Percentiles rank a stretch among this genome's conserved stretches.
These are phyloP conservation scores for Drosophila lowei DNA, from an alignment of 1,140 invertebrate genomes.

Conservation along the genomic window DNA sequence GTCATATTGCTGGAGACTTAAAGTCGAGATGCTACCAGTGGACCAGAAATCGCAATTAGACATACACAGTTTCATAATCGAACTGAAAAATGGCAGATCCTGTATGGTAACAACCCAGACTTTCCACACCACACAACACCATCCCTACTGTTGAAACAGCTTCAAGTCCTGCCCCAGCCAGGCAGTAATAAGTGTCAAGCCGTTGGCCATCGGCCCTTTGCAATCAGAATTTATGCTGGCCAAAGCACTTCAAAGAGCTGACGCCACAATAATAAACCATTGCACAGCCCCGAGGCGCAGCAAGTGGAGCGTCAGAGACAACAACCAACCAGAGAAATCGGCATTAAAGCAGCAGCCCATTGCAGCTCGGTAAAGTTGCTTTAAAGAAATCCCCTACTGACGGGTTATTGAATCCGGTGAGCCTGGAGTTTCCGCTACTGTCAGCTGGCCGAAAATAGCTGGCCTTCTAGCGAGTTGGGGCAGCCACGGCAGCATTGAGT, in stretches of 20 bases:
- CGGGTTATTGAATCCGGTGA: conserved; percentile 43
- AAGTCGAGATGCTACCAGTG: conserved; percentile 9
- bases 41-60: conserved; percentile 29
- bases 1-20: conserved; percentile 5
- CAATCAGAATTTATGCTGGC: conserved; percentile 39
- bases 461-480: conserved; percentile 31
- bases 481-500: conserved; percentile 22
- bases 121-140: not conserved
- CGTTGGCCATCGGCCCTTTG: conserved; percentile 32
- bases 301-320: conserved; percentile 23
- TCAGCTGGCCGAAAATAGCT: conserved; percentile 28
- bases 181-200: conserved; percentile 48
- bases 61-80: conserved; percentile 26
- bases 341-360: conserved; percentile 37
- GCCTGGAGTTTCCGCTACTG: conserved; percentile 6
- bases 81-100: conserved; percentile 19
- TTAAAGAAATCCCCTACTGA: conserved; percentile 12
- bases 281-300: conserved; percentile 43
- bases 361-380: conserved; percentile 19
- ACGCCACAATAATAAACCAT: conserved; percentile 31
- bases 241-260: conserved; percentile 51
- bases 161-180: not conserved
- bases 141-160: too few relatives aligned
- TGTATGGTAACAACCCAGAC: not conserved
- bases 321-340: conserved; percentile 10